phyloP scores from a whole-genome alignment of 2,113 vertebrate species.

The Pandion haliaetus region DNA sequence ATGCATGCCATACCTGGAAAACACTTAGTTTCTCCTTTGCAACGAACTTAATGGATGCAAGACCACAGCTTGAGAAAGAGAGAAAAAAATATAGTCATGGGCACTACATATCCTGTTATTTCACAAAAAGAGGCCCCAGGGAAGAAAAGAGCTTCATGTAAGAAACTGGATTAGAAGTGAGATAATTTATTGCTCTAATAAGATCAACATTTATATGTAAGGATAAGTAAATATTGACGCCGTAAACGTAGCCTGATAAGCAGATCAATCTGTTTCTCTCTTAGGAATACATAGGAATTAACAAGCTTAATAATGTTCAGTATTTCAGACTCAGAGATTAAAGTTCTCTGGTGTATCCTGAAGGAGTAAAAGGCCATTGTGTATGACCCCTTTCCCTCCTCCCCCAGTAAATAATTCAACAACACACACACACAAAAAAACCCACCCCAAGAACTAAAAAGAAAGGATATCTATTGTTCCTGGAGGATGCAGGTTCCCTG shows the following conservation, averaged over 20 bases:
- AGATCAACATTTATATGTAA: neutral
- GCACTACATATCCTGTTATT: neutral
- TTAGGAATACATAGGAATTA: slow-evolving; percentile 4
- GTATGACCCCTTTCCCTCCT: neutral
- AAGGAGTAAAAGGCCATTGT: neutral
- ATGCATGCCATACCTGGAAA: neutral
- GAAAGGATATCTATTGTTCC: neutral
- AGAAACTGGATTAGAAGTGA: neutral
- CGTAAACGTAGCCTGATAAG: slow-evolving; percentile 2
- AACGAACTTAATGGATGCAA: neutral
- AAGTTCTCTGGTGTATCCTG: neutral
- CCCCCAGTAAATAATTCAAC: neutral
- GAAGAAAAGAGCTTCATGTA: neutral
- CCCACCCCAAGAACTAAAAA: neutral
- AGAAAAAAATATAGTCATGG: neutral
- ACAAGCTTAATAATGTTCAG: neutral
- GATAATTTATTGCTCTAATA: neutral
- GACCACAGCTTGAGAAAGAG: neutral
- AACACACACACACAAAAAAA: neutral
- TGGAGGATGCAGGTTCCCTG: neutral
- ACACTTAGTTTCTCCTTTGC: neutral
- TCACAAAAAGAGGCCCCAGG: neutral
- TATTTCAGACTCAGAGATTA: neutral
- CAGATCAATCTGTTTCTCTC: neutral
- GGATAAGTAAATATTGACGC: slow-evolving; percentile 25